These are phyloP conservation scores for Pterostichus niger DNA, from an alignment of 2,888 invertebrate genomes.

Conservation along the genomic window DNA sequence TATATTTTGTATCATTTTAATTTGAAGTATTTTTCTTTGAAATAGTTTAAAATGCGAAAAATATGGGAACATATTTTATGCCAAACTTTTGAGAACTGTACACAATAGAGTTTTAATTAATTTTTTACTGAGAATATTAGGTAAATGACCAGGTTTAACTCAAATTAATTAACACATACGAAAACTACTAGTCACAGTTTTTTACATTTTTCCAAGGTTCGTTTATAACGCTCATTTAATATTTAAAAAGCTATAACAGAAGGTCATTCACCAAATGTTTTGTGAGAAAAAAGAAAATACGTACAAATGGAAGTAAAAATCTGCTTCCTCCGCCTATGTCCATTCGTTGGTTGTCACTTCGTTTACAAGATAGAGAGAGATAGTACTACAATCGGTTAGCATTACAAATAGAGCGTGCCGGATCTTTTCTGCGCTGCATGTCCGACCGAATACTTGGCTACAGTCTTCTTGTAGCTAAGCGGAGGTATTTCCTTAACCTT, in stretches of 20 bases:
- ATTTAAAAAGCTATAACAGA: too few relatives aligned
- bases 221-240: neutral
- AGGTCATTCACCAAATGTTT: constrained; percentile 13
- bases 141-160: constrained; percentile 25
- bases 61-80: too few relatives aligned
- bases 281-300: neutral
- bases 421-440: constrained; percentile 76
- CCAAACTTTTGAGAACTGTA: too few relatives aligned
- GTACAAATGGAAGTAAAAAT: neutral
- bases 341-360: constrained; percentile 9
- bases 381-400: constrained; percentile 45
- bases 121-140: neutral
- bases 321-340: constrained; percentile 41
- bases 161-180: constrained; percentile 8
- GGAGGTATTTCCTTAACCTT: constrained; percentile 74
- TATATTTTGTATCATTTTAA: too few relatives aligned
- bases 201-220: neutral
- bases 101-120: neutral
- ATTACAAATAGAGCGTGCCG: constrained; percentile 78
- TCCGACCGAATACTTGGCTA: constrained; percentile 77
- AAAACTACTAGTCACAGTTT: constrained; percentile 7
- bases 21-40: too few relatives aligned
- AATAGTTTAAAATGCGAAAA: too few relatives aligned
- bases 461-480: constrained; percentile 78
- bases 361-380: constrained; percentile 2